A percentile compares a stretch with the other conserved stretches of the same genome.
Conservation (phyloP, 2,888 invertebrate genomes). For the Boloria euphrosyne region DNA sequence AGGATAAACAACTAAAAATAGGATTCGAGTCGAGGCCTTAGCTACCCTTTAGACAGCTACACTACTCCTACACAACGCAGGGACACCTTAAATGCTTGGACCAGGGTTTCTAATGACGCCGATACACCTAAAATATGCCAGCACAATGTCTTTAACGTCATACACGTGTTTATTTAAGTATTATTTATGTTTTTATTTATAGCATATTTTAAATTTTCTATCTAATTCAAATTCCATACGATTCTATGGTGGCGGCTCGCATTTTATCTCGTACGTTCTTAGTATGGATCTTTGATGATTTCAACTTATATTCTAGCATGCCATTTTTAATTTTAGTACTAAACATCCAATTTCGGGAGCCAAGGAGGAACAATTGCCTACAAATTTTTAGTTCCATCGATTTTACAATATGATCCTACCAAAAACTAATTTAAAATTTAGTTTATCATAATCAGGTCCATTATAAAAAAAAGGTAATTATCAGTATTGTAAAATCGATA, state of each 20-base stretch:
- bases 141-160: conserved; percentile 40
- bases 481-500: conserved; percentile 63
- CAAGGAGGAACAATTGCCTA: conserved; percentile 62
- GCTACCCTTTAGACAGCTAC: conserved; percentile 65
- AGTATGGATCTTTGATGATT: conserved; percentile 44
- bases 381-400: conserved; percentile 46
- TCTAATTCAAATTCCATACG: conserved; percentile 62
- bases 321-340: conserved; percentile 57
- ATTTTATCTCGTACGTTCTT: conserved; percentile 46
- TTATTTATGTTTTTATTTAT: conserved; percentile 48
- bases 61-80: conserved; percentile 71
- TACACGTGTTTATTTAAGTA: conserved; percentile 41
- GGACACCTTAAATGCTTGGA: conserved; percentile 58
- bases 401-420: conserved; percentile 57
- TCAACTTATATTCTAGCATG: conserved; percentile 61
- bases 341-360: conserved; percentile 64
- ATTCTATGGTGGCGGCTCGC: conserved; percentile 68
- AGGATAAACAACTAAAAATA: conserved; percentile 50
- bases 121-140: conserved; percentile 52
- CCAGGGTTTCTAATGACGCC: conserved; percentile 49
- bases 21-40: conserved; percentile 61
- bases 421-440: background rate
- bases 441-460: background rate
- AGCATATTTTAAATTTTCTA: conserved; percentile 47
- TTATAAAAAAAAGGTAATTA: conserved; percentile 8